Conservation (phyloP, 2,797 vertebrate genomes). For the Enteromius viviparus region DNA sequence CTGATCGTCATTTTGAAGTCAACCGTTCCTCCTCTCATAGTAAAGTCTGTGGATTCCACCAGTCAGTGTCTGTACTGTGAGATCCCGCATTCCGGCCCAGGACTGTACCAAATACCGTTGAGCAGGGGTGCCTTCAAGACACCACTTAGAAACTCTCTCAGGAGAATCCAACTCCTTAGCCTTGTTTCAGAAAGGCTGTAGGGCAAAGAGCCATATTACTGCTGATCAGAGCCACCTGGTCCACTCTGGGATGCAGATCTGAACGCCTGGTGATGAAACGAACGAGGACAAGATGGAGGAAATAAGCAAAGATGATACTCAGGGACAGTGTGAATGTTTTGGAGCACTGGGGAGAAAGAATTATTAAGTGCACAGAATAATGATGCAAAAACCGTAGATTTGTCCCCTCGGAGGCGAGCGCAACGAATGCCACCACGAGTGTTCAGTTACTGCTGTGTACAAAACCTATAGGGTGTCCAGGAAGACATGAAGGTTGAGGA, state of each 20-base stretch:
- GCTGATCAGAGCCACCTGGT: constrained; percentile 50
- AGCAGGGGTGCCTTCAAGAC: constrained; percentile 59
- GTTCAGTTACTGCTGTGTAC: constrained; percentile 39
- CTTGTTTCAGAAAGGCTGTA: constrained; percentile 53
- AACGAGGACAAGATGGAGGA: constrained; percentile 5
- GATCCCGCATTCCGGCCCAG: constrained; percentile 68
- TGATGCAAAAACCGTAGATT: constrained; percentile 1
- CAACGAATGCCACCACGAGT: constrained; percentile 18
- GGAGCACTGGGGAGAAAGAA: constrained; percentile 5
- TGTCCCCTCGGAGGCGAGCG: neutral
- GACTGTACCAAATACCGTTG: constrained; percentile 61
- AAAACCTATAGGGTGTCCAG: constrained; percentile 17
- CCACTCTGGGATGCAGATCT: constrained; percentile 46
- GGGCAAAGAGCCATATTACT: constrained; percentile 57
- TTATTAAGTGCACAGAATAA: neutral
- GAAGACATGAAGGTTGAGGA: neutral
- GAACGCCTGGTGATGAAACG: constrained; percentile 15
- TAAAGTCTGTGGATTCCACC: constrained; percentile 54
- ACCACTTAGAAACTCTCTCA: constrained; percentile 57
- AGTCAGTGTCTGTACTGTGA: constrained; percentile 59
- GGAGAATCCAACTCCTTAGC: constrained; percentile 55
- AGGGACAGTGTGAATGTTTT: constrained; percentile 51
- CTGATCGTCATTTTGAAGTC: constrained; percentile 19
- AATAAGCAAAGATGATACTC: constrained; percentile 53
- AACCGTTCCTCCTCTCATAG: constrained; percentile 16